These are phyloP conservation scores for Lichenostomus cassidix DNA, from an alignment of 2,113 vertebrate species.

Conservation along the genomic window DNA sequence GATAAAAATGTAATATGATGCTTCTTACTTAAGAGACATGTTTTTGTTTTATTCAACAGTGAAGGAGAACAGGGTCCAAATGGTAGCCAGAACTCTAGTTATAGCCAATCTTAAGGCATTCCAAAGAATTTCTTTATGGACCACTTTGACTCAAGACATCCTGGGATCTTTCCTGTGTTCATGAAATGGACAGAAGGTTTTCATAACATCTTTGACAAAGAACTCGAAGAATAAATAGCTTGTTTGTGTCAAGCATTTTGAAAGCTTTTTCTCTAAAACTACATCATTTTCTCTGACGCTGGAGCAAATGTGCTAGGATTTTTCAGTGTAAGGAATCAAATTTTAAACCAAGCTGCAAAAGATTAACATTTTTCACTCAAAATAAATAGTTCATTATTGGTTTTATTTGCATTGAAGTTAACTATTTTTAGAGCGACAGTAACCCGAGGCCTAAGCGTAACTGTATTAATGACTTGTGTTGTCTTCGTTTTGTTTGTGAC, in stretches of 20 bases:
- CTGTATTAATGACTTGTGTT: constrained; percentile 56
- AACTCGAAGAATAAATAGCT: constrained; percentile 76
- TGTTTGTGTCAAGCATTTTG: constrained; percentile 78
- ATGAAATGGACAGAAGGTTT: constrained; percentile 70
- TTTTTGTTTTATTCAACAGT: constrained; percentile 73
- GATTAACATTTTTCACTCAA: constrained; percentile 34
- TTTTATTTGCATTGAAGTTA: constrained; percentile 37
- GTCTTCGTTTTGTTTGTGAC: constrained; percentile 54
- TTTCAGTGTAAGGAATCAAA: constrained; percentile 62
- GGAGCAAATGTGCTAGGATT: constrained; percentile 61
- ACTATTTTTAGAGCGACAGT: not conserved
- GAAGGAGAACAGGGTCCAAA: constrained; percentile 98
- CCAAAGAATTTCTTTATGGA: constrained; percentile 77
- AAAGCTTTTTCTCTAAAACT: constrained; percentile 76
- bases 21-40: not conserved
- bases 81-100: constrained; percentile 97
- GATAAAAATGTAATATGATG: not conserved
- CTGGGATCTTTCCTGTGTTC: constrained; percentile 63
- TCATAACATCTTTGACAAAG: constrained; percentile 73
- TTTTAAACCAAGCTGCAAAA: constrained; percentile 34
- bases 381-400: not conserved
- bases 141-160: constrained; percentile 76
- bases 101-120: constrained; percentile 93
- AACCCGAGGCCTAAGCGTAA: constrained; percentile 54
- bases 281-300: constrained; percentile 69